These are phyloP conservation scores for Melanophora roralis DNA, from an alignment of 2,888 invertebrate species.

Conservation along the genomic window DNA sequence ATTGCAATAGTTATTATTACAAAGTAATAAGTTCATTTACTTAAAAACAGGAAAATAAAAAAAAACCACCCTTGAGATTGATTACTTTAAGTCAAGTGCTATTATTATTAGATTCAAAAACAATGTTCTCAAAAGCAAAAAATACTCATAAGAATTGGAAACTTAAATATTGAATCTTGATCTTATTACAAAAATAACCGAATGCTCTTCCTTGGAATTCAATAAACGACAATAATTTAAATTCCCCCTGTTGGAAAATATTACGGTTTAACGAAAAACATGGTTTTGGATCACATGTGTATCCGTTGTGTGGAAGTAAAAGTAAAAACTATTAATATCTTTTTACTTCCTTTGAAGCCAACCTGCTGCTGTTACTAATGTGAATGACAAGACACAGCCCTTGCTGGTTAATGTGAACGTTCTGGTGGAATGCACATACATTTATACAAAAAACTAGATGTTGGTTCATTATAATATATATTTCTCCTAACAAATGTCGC, in stretches of 20 bases:
- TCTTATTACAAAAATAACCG: conserved; percentile 7
- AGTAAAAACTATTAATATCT: conserved; percentile 54
- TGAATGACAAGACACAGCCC: conserved; percentile 9
- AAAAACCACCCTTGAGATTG: conserved; percentile 37
- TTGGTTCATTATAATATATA: no score
- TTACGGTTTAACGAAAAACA: not conserved
- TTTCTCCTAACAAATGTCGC: conserved; percentile 52
- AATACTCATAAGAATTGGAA: not conserved
- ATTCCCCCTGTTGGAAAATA: not conserved
- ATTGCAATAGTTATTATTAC: not conserved
- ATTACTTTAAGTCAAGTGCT: not conserved
- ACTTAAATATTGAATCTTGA: not conserved
- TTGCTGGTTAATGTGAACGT: not conserved
- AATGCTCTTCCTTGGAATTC: not conserved
- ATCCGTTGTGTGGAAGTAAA: conserved; percentile 17
- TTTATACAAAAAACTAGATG: no score
- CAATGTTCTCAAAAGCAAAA: not conserved
- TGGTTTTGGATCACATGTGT: not conserved
- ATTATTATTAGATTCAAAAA: not conserved
- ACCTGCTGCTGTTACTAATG: conserved; percentile 12
- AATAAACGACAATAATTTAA: not conserved
- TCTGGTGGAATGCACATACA: not conserved
- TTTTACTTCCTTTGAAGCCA: conserved; percentile 42
- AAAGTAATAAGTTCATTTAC: not conserved
- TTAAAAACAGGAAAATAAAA: no score